A percentile compares a stretch with the other conserved stretches of the same genome.
phyloP scores from a whole-genome alignment of 2,797 vertebrate genomes.

The Sebastes vulpes region DNA sequence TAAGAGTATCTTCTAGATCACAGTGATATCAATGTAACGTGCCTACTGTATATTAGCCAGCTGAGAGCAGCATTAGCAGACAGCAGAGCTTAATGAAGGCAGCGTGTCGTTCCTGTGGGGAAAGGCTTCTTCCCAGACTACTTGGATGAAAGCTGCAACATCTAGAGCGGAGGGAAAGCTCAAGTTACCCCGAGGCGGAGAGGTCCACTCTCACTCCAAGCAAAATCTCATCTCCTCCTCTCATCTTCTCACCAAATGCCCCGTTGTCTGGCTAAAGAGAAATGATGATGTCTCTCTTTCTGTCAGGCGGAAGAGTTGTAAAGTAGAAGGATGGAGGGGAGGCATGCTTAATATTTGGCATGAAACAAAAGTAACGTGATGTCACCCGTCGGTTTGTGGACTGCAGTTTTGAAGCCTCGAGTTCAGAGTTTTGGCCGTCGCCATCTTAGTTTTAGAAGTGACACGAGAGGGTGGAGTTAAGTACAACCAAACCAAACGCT shows the following conservation, averaged over 20 bases:
- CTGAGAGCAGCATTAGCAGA: slow-evolving; percentile 46
- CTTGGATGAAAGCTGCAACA: slow-evolving; percentile 44
- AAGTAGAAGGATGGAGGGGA: neutral
- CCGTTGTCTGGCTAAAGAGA: neutral
- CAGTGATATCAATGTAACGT: slow-evolving; percentile 2
- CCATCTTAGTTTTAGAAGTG: no score
- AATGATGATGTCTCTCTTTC: neutral
- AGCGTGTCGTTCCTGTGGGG: slow-evolving; percentile 37
- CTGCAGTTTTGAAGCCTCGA: no score
- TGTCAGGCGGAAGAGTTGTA: neutral
- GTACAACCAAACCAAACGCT: no score
- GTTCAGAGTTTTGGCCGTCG: no score
- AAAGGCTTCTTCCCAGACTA: slow-evolving; percentile 17
- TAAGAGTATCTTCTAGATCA: neutral
- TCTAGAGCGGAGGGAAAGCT: slow-evolving; percentile 36
- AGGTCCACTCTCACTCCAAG: slow-evolving; percentile 29
- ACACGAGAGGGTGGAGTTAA: no score
- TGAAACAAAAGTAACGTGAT: neutral
- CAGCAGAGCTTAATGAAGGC: slow-evolving; percentile 39
- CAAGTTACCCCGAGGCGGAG: slow-evolving; percentile 33
- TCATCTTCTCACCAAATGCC: neutral
- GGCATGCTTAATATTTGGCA: neutral
- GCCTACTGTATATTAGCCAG: slow-evolving; percentile 12
- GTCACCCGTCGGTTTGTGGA: no score
- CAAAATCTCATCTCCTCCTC: slow-evolving; percentile 6